A percentile compares a stretch with the other conserved stretches of the same genome.
Conservation (phyloP, 2,113 vertebrate species). For the Mustela lutreola region DNA sequence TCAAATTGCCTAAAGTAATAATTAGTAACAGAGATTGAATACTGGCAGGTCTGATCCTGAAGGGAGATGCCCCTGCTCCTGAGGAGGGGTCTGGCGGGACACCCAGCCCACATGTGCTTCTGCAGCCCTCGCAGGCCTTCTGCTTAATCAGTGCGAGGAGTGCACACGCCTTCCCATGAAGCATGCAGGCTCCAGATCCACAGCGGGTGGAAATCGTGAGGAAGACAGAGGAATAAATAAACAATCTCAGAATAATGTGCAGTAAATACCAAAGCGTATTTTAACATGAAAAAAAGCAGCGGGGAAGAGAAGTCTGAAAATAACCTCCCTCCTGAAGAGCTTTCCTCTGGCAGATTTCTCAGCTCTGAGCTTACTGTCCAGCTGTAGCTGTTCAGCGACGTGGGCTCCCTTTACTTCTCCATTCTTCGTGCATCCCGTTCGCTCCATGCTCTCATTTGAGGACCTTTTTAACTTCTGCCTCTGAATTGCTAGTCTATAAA, state of each 20-base stretch:
- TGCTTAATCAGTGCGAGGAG: not conserved
- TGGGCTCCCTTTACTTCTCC: not conserved
- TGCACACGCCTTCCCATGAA: not conserved
- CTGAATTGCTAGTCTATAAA: slow-evolving; percentile 20
- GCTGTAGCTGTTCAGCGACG: accelerated
- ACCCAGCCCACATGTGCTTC: not conserved
- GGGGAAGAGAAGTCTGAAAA: not conserved
- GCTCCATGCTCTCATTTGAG: not conserved
- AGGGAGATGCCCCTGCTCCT: not conserved
- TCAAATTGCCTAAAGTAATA: slow-evolving; percentile 46
- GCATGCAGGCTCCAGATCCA: not conserved
- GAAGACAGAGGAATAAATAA: not conserved
- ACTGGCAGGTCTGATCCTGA: not conserved
- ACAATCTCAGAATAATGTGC: not conserved
- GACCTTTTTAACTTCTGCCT: not conserved
- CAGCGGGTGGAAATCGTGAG: not conserved
- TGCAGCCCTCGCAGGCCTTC: not conserved
- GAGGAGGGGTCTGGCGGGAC: not conserved
- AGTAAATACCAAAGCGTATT: not conserved
- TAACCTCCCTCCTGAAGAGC: not conserved
- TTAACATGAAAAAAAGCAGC: not conserved
- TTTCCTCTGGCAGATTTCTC: not conserved
- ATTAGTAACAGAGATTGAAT: slow-evolving; percentile 42
- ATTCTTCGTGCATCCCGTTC: not conserved
- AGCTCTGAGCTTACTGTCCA: not conserved